These are phyloP conservation scores for Pycnomerus fuliginosus DNA, from an alignment of 2,888 invertebrate species.

Conservation along the genomic window DNA sequence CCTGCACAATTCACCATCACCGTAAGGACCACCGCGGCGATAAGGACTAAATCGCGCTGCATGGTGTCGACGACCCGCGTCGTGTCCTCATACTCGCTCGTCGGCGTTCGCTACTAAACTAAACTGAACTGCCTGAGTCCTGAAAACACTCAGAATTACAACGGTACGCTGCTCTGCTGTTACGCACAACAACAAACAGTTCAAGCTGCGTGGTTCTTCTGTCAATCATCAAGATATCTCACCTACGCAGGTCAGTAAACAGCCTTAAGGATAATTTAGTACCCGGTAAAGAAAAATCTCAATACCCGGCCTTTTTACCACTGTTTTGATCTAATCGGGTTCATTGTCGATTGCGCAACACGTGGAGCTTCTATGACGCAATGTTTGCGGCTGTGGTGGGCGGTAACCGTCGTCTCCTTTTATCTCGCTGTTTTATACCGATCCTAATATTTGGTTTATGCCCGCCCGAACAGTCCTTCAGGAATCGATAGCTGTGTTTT, in stretches of 20 bases:
- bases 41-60: conserved; percentile 13
- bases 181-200: too few species aligned
- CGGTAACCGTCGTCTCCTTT: too few species aligned
- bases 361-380: background rate
- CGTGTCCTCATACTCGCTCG: conserved; percentile 23
- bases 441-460: too few species aligned
- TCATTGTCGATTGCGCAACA: conserved; percentile 3
- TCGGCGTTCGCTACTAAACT: conserved; percentile 27
- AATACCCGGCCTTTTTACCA: background rate
- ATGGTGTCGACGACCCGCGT: conserved; percentile 18
- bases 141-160: too few species aligned
- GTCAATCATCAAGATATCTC: too few species aligned
- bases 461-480: too few species aligned
- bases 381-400: too few species aligned
- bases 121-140: too few species aligned
- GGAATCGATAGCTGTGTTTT: too few species aligned
- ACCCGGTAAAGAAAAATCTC: background rate
- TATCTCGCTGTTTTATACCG: too few species aligned
- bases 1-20: conserved; percentile 10
- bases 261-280: background rate
- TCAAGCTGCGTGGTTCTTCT: too few species aligned
- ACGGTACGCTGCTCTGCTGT: too few species aligned
- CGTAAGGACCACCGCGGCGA: conserved; percentile 4
- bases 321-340: background rate
- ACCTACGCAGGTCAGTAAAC: conserved; percentile 17